These are phyloP conservation scores for Machimus rusticus DNA, from an alignment of 2,888 invertebrate genomes.

Conservation along the genomic window DNA sequence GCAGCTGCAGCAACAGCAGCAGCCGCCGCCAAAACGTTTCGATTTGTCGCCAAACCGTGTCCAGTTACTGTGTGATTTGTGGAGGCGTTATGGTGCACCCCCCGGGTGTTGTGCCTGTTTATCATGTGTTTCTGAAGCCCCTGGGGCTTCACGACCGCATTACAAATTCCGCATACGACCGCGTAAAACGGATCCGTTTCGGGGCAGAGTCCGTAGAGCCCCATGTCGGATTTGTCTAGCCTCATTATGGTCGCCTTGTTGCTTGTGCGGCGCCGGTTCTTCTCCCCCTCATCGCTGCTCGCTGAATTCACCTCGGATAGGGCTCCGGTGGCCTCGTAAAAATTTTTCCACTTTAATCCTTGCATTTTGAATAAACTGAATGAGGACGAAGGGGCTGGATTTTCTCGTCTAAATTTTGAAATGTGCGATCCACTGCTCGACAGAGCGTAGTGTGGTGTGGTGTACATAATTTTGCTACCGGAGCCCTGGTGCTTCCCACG, in stretches of 20 bases:
- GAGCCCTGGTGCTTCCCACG: constrained; percentile 59
- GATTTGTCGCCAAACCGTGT: constrained; percentile 49
- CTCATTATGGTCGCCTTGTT: constrained; percentile 61
- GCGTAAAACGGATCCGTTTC: constrained; percentile 79
- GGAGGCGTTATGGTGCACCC: not conserved
- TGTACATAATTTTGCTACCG: not conserved
- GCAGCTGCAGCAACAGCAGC: too few species aligned
- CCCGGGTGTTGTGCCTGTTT: constrained; percentile 63
- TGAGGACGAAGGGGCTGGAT: not conserved
- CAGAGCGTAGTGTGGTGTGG: not conserved
- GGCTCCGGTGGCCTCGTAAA: not conserved
- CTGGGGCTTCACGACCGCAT: constrained; percentile 79
- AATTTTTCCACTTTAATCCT: constrained; percentile 22
- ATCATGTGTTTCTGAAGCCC: constrained; percentile 78
- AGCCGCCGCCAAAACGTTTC: not conserved
- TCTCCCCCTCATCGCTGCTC: constrained; percentile 67
- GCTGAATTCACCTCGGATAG: not conserved
- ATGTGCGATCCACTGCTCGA: not conserved
- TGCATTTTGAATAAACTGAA: not conserved
- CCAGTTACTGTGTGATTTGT: constrained; percentile 43
- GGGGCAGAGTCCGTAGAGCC: constrained; percentile 79
- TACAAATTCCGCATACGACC: constrained; percentile 81
- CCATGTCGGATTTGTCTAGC: constrained; percentile 70
- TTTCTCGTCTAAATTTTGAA: not conserved
- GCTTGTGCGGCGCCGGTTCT: constrained; percentile 67